A percentile compares a stretch with the other conserved stretches of the same genome.
These are phyloP conservation scores for Pollicipes pollicipes DNA, from an alignment of 1,140 invertebrate species.

Conservation along the genomic window DNA sequence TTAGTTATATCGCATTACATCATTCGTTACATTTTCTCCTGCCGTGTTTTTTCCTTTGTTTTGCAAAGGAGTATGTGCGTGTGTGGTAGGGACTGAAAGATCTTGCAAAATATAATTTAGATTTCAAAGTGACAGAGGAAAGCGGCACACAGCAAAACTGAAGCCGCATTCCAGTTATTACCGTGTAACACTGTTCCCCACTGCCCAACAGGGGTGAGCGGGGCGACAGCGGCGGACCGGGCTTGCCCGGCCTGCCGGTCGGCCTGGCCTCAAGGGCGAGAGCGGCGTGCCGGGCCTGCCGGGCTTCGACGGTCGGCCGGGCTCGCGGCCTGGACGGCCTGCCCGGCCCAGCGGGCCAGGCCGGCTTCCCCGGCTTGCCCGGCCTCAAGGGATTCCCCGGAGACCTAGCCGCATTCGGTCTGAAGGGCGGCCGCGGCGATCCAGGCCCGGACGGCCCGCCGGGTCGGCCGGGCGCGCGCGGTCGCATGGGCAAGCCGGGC, in stretches of 20 bases:
- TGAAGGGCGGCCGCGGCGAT: background rate
- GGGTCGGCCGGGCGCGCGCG: slow-evolving; percentile 3
- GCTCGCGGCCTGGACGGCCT: slow-evolving; percentile 23
- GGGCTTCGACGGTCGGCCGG: slow-evolving; percentile 39
- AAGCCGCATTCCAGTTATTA: too few species aligned
- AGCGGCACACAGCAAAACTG: too few species aligned
- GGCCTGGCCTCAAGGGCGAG: background rate
- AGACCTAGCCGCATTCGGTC: slow-evolving; percentile 14
- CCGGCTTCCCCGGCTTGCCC: slow-evolving; percentile 48
- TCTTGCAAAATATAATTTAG: too few species aligned
- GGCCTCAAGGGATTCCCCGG: slow-evolving; percentile 24
- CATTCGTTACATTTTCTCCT: too few species aligned
- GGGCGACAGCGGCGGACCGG: slow-evolving; percentile 26
- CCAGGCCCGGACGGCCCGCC: slow-evolving; percentile 8
- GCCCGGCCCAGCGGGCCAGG: slow-evolving; percentile 24
- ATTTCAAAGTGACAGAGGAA: too few species aligned
- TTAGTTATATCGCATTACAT: too few species aligned
- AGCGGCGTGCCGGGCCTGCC: slow-evolving; percentile 27
- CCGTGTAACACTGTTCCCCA: background rate
- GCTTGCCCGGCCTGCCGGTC: too few species aligned
- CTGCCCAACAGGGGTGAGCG: slow-evolving; percentile 10
- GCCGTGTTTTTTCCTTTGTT: too few species aligned
- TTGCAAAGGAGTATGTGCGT: too few species aligned
- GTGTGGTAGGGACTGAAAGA: too few species aligned
- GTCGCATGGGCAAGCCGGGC: background rate